A percentile compares a stretch with the other conserved stretches of the same genome.
These are phyloP conservation scores for Poeciliopsis prolifica DNA, from an alignment of 2,113 vertebrate species.

Conservation along the genomic window DNA sequence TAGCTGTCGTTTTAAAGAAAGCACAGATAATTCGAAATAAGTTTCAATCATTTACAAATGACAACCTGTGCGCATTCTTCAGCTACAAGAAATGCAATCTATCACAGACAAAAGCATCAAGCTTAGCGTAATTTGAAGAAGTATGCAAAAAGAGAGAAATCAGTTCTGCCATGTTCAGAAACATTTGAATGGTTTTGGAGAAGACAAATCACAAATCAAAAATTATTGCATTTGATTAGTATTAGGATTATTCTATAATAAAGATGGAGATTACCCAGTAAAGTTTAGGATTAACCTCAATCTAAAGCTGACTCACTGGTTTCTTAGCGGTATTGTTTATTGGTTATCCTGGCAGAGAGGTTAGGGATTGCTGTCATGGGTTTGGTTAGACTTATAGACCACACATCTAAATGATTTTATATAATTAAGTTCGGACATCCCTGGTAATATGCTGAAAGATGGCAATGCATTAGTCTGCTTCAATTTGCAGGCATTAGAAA, in stretches of 20 bases:
- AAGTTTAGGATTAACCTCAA: background rate
- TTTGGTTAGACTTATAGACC: background rate
- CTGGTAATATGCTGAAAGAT: background rate
- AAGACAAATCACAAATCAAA: too few relatives aligned
- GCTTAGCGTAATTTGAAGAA: too few relatives aligned
- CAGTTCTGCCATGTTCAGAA: too few relatives aligned
- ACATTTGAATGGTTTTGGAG: too few relatives aligned
- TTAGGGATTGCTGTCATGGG: background rate
- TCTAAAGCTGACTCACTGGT: background rate
- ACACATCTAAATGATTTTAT: background rate
- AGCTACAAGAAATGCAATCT: too few relatives aligned
- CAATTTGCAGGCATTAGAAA: background rate
- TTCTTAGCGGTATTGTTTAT: background rate
- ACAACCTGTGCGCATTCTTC: too few relatives aligned
- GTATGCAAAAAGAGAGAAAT: too few relatives aligned
- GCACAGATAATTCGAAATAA: too few relatives aligned
- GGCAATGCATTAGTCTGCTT: background rate
- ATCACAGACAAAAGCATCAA: too few relatives aligned
- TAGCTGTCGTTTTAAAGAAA: too few relatives aligned
- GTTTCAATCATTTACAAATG: too few relatives aligned
- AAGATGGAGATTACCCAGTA: too few relatives aligned
- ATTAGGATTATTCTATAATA: background rate
- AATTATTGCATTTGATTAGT: background rate
- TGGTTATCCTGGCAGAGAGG: background rate
- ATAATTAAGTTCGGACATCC: background rate